Evolutionary conservation across 2,888 invertebrate species (phyloP), one percentile per base, ranked within the genome.

Genomic region (Lasioglossum vierecki): DNA sequence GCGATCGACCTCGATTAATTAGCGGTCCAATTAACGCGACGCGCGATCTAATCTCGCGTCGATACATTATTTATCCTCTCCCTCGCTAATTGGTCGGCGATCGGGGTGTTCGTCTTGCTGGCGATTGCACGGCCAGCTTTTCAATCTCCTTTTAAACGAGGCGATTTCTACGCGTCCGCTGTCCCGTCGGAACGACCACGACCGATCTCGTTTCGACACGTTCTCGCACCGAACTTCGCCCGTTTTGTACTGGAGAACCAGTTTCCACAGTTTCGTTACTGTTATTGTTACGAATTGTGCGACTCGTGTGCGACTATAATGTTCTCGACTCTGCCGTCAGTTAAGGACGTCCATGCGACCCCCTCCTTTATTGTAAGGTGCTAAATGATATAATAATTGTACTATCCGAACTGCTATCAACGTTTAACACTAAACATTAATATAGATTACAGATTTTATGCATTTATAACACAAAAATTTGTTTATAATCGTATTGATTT

Each of bases 21-120:
- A 88, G 84, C 76, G 80, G 73, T 75, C 89, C 89, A 92, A 93
- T 92, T 92, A 92, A 90, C 89, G 88, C 82, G 82, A 83, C 88
- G 85, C 81, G 79, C 80, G 90, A 92, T 93, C 78, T 73, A 71
- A 87, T 87, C 87, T 78, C 80, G 74, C 77, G 72, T 78, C 83
- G 80, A 88, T 88, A 77, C 83, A 89, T 88, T 88, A 87, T 87
- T 88, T 88, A 89, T 88, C 85, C 81, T 79, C 60, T 83, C 75
- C 53, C 71, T 83, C 83, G 82, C 85, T 90, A 90, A 90, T 90
- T 90, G 87, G 84, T 75, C 79, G 73, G 53, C 82, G 41, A 80
- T 75, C 70, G 70, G 68, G 72, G 81, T 85, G 85, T 85, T 76
- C 63, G 73, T 70, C 68, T 76, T 30, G 80, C 71, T 63, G 60